Base-by-base conservation (phyloP, 2,888 invertebrate genomes). In the Linnaemya tessellans region DNA sequence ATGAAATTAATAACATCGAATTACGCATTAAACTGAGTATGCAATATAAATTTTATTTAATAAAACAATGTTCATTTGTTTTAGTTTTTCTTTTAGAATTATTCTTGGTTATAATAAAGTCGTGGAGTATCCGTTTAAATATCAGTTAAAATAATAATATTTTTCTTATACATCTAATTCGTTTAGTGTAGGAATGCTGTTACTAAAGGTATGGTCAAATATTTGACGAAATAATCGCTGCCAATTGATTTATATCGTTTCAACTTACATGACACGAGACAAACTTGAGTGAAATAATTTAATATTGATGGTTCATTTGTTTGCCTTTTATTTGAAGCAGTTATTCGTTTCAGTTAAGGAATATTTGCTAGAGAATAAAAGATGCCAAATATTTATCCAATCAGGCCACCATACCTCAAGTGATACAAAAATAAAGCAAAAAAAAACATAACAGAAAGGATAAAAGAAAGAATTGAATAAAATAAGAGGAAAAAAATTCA, bases 11-110 rank as follows among this genome's bases (percentile, higher is more conserved):
- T 58, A 30, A 30, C 30, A 30, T 30, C 0, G 15, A 15, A 60
- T 60, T 18, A 9, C 7, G 35, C 30, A 43, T 73, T 62, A 41
- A 22, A 38, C 11, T 30, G 20, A 49, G 11, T 60, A 13, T 41
- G 41, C 11, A 58, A 60, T 78, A 60, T 51, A 78, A 60, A 68
- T 60, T 49, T 60, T 68, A 68, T 78, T 78, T 60, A 60, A 46
- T 60, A 49, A 78, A 49, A 68, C 51, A 25, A 60, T 60, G 38
- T 13, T 18, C 41, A 38, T 49, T 30, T 49, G 43, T 60, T 58
- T 78, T 41, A 60, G 38, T 58, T 56, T n/a, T 18, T 67, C 10
- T 0, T 58, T 18, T 54, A 54, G 41, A 11, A 54, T 54, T 41
- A 51, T 75, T 64, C 20, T 49, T 43, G 18, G 41, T 49, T 35